phyloP scores from a whole-genome alignment of 1,140 invertebrate genomes.

The Chrysomallon squamiferum region DNA sequence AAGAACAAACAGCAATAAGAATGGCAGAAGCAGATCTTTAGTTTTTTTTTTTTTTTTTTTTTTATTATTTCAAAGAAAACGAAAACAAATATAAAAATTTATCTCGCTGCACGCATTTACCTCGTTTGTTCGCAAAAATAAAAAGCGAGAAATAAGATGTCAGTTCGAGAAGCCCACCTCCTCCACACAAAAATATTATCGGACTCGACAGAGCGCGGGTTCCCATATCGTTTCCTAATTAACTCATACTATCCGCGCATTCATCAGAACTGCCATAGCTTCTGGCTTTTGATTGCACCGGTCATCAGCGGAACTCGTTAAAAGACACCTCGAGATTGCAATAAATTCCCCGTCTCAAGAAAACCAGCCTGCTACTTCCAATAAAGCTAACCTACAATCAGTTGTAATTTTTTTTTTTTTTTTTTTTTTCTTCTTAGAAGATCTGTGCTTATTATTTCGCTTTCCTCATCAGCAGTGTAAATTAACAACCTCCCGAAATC shows the following conservation, averaged over 20 bases:
- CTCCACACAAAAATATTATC: too few species aligned
- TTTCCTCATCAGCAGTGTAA: constrained; percentile 8
- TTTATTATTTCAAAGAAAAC: too few species aligned
- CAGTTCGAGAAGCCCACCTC: too few species aligned
- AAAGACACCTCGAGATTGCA: constrained; percentile 3
- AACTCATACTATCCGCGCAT: constrained; percentile 1
- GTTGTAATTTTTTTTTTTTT: constrained; percentile 5
- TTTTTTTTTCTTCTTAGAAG: neutral
- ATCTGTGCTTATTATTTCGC: constrained; percentile 2
- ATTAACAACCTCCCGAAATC: constrained; percentile 8
- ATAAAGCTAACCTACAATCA: constrained; percentile 6
- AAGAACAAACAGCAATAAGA: too few species aligned
- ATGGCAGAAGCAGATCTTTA: too few species aligned
- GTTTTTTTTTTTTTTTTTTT: too few species aligned
- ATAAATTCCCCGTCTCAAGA: constrained; percentile 4
- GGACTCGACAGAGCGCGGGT: neutral
- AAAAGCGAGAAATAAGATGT: too few species aligned
- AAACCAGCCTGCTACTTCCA: neutral
- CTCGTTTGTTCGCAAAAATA: too few species aligned
- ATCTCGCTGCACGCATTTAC: too few species aligned
- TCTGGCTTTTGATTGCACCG: neutral
- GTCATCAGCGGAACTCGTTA: constrained; percentile 5
- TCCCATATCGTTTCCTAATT: constrained; percentile 9
- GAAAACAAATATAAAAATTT: too few species aligned
- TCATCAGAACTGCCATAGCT: constrained; percentile 1